phyloP scores from a whole-genome alignment of 1,140 invertebrate species.

The Pentalonia nigronervosa region DNA sequence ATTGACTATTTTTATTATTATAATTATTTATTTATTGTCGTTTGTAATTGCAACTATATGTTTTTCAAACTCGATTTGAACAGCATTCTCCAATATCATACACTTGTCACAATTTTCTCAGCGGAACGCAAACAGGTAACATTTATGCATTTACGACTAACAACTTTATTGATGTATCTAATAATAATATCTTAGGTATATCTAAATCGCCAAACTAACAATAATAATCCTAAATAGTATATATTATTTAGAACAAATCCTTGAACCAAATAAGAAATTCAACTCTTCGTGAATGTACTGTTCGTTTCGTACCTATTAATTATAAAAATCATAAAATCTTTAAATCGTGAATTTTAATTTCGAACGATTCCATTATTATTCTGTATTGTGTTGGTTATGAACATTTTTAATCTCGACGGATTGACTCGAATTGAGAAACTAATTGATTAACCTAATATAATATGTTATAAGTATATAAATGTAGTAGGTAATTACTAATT shows the following conservation, averaged over 20 bases:
- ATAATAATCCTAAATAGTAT: not conserved
- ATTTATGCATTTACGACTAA: not conserved
- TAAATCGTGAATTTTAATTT: not conserved
- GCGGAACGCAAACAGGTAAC: not conserved
- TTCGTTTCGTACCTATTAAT: not conserved
- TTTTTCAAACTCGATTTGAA: not conserved
- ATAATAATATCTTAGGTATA: not conserved
- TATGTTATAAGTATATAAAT: not conserved
- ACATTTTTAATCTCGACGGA: not conserved
- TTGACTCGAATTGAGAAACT: not conserved
- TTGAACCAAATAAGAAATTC: not conserved
- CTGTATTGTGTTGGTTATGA: too few species aligned
- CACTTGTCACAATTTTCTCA: not conserved
- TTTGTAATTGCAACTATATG: not conserved
- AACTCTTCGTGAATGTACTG: not conserved
- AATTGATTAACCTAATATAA: not conserved
- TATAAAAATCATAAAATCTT: not conserved
- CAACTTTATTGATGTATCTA: not conserved
- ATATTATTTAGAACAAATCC: not conserved
- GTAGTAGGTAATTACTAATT: not conserved
- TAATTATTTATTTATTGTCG: not conserved
- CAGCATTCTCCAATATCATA: not conserved
- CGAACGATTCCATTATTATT: too few species aligned
- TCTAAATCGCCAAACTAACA: not conserved
- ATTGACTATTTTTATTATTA: not conserved